A percentile compares a stretch with the other conserved stretches of the same genome.
Evolutionary conservation across 2,797 vertebrate species (phyloP).

Genomic region (Neosilurus hyrtlii): DNA sequence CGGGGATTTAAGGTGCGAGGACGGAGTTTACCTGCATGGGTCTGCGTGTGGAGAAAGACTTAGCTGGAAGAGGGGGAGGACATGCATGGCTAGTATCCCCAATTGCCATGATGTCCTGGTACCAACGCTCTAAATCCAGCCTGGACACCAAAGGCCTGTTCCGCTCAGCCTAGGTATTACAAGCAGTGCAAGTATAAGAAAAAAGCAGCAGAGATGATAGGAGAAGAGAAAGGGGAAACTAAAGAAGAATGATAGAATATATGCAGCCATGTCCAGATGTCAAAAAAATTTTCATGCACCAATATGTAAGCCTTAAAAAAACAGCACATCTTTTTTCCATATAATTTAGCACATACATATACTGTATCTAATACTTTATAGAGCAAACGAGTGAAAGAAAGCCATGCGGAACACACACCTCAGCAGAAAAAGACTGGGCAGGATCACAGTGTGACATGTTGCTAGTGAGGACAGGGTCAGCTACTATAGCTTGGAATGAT

Average conservation of each 20-base stretch:
- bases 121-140: slow-evolving; percentile 90
- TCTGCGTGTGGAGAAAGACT: slow-evolving; percentile 83
- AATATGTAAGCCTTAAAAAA: neutral
- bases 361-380: neutral
- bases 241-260: slow-evolving; percentile 58
- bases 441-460: slow-evolving; percentile 70
- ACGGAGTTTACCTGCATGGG: slow-evolving; percentile 82
- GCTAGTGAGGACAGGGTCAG: slow-evolving; percentile 66
- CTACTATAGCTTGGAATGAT: slow-evolving; percentile 70
- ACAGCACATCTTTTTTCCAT: neutral
- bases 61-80: slow-evolving; percentile 90
- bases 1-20: slow-evolving; percentile 11
- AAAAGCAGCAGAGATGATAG: slow-evolving; percentile 53
- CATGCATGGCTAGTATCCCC: slow-evolving; percentile 78
- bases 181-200: slow-evolving; percentile 55
- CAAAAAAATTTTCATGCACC: neutral
- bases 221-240: slow-evolving; percentile 24
- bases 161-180: slow-evolving; percentile 71
- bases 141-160: slow-evolving; percentile 72
- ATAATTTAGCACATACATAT: neutral
- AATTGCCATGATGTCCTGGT: slow-evolving; percentile 88
- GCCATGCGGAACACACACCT: slow-evolving; percentile 76
- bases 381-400: slow-evolving; percentile 15
- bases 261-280: slow-evolving; percentile 33
- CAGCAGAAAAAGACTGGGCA: slow-evolving; percentile 72